These are phyloP conservation scores for Oedothorax gibbosus DNA, from an alignment of 1,140 invertebrate species.

Conservation along the genomic window DNA sequence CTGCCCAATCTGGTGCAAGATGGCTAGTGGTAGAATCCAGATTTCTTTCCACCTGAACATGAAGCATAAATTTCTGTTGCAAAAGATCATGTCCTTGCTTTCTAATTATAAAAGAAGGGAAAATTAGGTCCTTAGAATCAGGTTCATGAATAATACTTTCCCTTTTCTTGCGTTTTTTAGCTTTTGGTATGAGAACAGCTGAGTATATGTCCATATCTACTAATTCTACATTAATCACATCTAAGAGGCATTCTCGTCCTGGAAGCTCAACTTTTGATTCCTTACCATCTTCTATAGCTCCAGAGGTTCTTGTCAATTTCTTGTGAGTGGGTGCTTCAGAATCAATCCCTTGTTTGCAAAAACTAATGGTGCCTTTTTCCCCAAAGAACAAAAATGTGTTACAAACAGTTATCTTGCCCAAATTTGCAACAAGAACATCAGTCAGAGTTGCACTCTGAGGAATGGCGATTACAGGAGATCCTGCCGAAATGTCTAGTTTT, in stretches of 20 bases:
- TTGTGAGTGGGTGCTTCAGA: slow-evolving; percentile 1
- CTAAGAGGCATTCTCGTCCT: slow-evolving; percentile 73
- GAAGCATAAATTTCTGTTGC: slow-evolving; percentile 82
- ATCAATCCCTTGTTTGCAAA: slow-evolving; percentile 28
- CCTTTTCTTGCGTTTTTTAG: slow-evolving; percentile 1
- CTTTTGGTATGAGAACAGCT: slow-evolving; percentile 67
- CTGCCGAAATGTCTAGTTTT: slow-evolving; percentile 78
- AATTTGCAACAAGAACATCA: slow-evolving; percentile 82
- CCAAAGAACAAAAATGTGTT: slow-evolving; percentile 74
- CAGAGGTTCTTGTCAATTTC: background rate
- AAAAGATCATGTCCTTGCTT: slow-evolving; percentile 72
- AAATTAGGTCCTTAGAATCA: slow-evolving; percentile 32
- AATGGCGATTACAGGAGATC: slow-evolving; percentile 86
- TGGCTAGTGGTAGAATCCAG: slow-evolving; percentile 78
- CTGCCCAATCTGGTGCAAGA: slow-evolving; percentile 84
- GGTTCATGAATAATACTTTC: background rate
- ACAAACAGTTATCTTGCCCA: slow-evolving; percentile 82
- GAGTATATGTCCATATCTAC: slow-evolving; percentile 87
- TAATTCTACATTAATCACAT: slow-evolving; percentile 82
- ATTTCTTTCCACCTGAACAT: slow-evolving; percentile 85
- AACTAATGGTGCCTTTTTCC: slow-evolving; percentile 34
- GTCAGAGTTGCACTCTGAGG: slow-evolving; percentile 86
- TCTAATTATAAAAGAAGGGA: slow-evolving; percentile 46
- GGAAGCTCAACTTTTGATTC: background rate
- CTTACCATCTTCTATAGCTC: background rate